phyloP scores from a whole-genome alignment of 1,140 invertebrate species.

The Archivesica marissinica region DNA sequence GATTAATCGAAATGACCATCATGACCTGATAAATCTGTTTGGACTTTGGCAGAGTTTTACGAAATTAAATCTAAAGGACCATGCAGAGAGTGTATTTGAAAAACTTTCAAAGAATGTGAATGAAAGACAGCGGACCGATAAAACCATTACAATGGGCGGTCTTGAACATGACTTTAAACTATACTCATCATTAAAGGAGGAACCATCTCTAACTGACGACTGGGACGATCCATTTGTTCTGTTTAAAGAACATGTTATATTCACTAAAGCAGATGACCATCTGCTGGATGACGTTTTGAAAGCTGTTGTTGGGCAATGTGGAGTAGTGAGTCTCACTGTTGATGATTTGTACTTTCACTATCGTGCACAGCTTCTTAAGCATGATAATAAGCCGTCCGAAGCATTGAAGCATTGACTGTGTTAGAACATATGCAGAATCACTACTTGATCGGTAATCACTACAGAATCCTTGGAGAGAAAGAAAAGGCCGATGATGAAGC shows the following conservation, averaged over 20 bases:
- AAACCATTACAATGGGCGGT: background rate
- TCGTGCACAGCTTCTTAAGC: background rate
- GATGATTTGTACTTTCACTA: background rate
- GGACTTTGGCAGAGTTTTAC: background rate
- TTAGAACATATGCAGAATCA: background rate
- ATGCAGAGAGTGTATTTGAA: background rate
- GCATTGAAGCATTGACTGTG: background rate
- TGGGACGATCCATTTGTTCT: background rate
- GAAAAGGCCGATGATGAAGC: background rate
- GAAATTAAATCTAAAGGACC: background rate
- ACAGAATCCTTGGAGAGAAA: background rate
- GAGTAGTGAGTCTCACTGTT: background rate
- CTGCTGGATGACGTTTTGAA: background rate
- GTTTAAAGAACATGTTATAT: background rate
- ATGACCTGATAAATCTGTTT: background rate
- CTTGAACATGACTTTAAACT: conserved; percentile 2
- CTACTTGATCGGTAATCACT: background rate
- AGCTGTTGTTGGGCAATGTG: background rate
- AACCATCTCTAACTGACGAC: background rate
- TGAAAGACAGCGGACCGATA: background rate
- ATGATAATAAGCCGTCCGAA: background rate
- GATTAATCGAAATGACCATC: background rate
- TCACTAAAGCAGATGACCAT: background rate
- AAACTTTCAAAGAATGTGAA: background rate
- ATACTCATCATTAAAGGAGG: background rate